Percentiles rank a stretch among this genome's conserved stretches.
These are phyloP conservation scores for Microctonus hyperodae DNA, from an alignment of 2,888 invertebrate genomes.

Conservation along the genomic window DNA sequence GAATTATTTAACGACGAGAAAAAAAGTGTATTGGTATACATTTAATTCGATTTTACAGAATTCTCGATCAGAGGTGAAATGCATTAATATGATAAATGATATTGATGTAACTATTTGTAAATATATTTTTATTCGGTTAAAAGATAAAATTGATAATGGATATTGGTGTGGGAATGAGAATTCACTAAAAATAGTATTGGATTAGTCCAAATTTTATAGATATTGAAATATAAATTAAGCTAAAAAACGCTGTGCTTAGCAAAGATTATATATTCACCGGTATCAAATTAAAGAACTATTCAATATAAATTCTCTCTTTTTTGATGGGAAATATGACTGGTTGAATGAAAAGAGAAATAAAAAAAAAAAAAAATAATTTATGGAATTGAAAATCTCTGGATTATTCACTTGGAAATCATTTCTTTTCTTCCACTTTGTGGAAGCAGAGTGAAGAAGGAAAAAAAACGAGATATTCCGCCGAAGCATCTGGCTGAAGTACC, in stretches of 20 bases:
- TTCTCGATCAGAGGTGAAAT: background rate
- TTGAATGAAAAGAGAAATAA: background rate
- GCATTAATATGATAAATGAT: background rate
- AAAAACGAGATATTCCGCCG: slow-evolving; percentile 3
- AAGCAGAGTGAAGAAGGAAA: background rate
- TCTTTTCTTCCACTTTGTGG: background rate
- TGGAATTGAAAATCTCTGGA: slow-evolving; percentile 3
- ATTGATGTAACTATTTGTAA: too few species aligned
- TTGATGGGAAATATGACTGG: background rate
- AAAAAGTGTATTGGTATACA: background rate
- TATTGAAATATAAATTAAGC: slow-evolving; percentile 12
- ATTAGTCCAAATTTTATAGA: background rate
- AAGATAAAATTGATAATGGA: background rate
- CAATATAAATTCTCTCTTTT: background rate
- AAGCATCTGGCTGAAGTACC: background rate
- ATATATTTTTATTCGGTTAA: background rate
- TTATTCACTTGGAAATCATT: slow-evolving; percentile 11
- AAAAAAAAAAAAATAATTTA: slow-evolving; percentile 9
- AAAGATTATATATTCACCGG: background rate
- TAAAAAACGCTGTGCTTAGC: background rate
- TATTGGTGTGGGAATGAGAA: background rate
- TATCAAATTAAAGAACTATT: slow-evolving; percentile 3
- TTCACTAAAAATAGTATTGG: background rate
- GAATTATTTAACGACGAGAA: background rate
- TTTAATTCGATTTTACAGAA: background rate